These are phyloP conservation scores for Aradophagus sp. DNA, from an alignment of 1,140 invertebrate genomes.

Conservation along the genomic window DNA sequence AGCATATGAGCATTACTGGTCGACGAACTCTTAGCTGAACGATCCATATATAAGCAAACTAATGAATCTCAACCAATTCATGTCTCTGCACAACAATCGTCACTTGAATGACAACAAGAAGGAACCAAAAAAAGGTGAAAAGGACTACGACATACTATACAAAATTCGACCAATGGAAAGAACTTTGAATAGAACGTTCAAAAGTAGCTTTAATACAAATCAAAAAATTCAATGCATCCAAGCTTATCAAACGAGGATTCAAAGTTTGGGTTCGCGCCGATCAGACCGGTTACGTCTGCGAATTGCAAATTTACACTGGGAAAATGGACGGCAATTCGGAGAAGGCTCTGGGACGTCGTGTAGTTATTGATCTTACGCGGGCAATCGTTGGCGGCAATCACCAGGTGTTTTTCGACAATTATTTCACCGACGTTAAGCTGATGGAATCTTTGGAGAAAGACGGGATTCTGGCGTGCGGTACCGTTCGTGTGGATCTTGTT, in stretches of 20 bases:
- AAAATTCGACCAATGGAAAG: conserved; percentile 35
- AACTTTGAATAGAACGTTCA: conserved; percentile 24
- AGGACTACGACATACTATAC: conserved; percentile 50
- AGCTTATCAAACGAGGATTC: conserved; percentile 65
- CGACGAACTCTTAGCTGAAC: conserved; percentile 28
- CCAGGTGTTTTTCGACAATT: conserved; percentile 70
- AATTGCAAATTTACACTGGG: conserved; percentile 72
- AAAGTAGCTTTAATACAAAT: conserved; percentile 21
- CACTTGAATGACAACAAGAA: conserved; percentile 43
- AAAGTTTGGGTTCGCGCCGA: conserved; percentile 21
- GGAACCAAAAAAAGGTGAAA: conserved; percentile 37
- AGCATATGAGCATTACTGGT: conserved; percentile 49
- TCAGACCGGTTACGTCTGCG: conserved; percentile 15
- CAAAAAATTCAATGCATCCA: conserved; percentile 70
- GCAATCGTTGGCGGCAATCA: conserved; percentile 51
- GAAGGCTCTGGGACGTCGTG: conserved; percentile 63
- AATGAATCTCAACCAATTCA: conserved; percentile 42
- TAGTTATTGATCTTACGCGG: conserved; percentile 62
- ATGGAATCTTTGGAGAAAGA: conserved; percentile 63
- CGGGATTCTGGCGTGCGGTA: conserved; percentile 65
- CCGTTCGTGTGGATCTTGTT: conserved; percentile 60
- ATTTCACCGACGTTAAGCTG: conserved; percentile 65
- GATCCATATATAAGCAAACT: conserved; percentile 27
- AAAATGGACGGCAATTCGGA: conserved; percentile 59
- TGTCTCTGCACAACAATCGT: conserved; percentile 26